These are phyloP conservation scores for Erinaceus europaeus DNA, from an alignment of 2,113 vertebrate genomes.

Conservation along the genomic window DNA sequence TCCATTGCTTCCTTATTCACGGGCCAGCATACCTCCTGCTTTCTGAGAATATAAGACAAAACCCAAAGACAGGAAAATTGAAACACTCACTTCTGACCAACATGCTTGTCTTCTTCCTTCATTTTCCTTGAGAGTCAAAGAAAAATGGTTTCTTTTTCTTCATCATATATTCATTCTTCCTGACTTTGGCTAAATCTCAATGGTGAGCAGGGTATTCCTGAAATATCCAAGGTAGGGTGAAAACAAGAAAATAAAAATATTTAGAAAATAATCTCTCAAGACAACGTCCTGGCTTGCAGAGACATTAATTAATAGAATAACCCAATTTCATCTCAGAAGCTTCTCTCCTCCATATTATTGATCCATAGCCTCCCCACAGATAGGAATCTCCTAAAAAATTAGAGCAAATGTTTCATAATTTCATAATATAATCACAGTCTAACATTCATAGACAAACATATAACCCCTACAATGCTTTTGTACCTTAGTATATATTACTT, in stretches of 20 bases:
- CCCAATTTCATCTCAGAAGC: neutral
- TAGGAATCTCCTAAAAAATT: neutral
- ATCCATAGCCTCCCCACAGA: neutral
- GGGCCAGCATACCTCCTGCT: neutral
- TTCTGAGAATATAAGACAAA: neutral
- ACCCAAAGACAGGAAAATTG: neutral
- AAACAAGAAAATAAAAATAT: neutral
- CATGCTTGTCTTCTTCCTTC: neutral
- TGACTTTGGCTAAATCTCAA: neutral
- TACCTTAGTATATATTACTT: neutral
- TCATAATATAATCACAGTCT: neutral
- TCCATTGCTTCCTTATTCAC: neutral
- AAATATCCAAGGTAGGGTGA: neutral
- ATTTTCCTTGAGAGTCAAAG: neutral
- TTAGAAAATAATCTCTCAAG: neutral
- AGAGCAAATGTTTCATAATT: neutral
- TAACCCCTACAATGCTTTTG: neutral
- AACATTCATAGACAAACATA: neutral
- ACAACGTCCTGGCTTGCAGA: neutral
- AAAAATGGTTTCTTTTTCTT: neutral
- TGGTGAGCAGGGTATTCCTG: neutral
- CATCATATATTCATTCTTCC: neutral
- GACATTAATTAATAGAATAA: neutral
- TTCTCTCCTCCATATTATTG: slow-evolving; percentile 2
- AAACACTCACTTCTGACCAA: neutral